Evolutionary conservation across 2,113 vertebrate genomes (phyloP).

Genomic region (Loxodonta africana): DNA sequence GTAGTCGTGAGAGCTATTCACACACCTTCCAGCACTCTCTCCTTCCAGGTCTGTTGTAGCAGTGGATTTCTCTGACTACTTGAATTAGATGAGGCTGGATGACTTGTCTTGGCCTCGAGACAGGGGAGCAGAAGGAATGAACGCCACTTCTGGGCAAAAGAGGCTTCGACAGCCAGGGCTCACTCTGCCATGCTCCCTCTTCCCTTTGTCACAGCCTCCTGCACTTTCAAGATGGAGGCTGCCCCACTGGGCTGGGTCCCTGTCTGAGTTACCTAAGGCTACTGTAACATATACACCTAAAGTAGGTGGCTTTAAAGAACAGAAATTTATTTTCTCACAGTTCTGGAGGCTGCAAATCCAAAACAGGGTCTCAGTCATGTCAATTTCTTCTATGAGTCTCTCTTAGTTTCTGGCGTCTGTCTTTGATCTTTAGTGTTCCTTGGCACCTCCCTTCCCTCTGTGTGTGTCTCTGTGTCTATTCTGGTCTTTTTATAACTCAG

Average conservation of each 20-base stretch:
- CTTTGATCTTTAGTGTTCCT: neutral
- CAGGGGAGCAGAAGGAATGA: neutral
- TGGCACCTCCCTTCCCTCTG: neutral
- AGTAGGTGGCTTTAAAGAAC: neutral
- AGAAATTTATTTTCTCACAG: neutral
- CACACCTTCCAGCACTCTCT: neutral
- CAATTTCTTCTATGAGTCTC: neutral
- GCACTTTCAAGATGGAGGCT: neutral
- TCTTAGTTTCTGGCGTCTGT: neutral
- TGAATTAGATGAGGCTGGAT: neutral
- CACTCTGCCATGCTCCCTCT: rapidly evolving
- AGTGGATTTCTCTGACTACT: neutral
- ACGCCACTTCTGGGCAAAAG: neutral
- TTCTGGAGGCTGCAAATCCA: neutral
- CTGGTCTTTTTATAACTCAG: neutral
- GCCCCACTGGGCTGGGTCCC: neutral
- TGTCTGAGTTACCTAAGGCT: neutral
- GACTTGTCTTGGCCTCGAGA: neutral
- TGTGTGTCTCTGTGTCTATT: neutral
- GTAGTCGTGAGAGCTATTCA: neutral
- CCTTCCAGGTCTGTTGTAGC: neutral
- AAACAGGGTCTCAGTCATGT: neutral
- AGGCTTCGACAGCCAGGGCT: neutral
- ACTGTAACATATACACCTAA: neutral
- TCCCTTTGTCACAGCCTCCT: neutral